Conservation (phyloP, 30 jellyfish, hydroid and myxozoan species). For the Cassiopea andromeda region DNA sequence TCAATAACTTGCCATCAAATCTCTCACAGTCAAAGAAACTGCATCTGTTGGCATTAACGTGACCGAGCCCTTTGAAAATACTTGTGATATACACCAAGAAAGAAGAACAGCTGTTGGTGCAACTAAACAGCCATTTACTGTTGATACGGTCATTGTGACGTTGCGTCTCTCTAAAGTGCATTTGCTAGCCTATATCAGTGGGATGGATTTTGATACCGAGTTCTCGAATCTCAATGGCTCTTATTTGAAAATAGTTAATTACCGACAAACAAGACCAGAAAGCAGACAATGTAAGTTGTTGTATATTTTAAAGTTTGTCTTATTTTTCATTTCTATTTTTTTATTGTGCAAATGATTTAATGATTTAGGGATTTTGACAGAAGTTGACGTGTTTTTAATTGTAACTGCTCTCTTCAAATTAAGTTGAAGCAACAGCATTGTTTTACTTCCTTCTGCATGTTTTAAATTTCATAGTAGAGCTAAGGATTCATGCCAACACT, state of each 20-base stretch:
- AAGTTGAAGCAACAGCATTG: too few relatives aligned
- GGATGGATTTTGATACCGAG: slow-evolving; percentile 78
- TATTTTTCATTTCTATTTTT: not conserved
- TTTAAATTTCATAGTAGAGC: too few relatives aligned
- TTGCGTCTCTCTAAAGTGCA: slow-evolving; percentile 60
- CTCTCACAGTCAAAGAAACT: slow-evolving; percentile 24
- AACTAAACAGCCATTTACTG: slow-evolving; percentile 5
- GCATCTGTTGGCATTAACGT: slow-evolving; percentile 27
- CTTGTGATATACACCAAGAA: slow-evolving; percentile 25
- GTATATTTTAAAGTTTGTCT: not conserved
- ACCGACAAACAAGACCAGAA: slow-evolving; percentile 16
- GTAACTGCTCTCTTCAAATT: too few relatives aligned
- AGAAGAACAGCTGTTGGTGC: not conserved
- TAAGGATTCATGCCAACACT: too few relatives aligned
- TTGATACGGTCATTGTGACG: slow-evolving; percentile 43
- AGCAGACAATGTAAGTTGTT: not conserved
- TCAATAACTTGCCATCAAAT: too few relatives aligned
- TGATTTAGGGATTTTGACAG: too few relatives aligned
- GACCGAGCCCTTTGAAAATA: slow-evolving; percentile 6
- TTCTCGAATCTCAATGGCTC: slow-evolving; percentile 64
- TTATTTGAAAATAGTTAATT: not conserved
- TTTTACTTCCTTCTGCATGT: too few relatives aligned
- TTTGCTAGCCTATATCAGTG: slow-evolving; percentile 87
- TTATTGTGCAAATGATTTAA: not conserved
- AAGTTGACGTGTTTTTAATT: too few relatives aligned